These are phyloP conservation scores for Heliconius aoede DNA, from an alignment of 2,888 invertebrate genomes.

Conservation along the genomic window DNA sequence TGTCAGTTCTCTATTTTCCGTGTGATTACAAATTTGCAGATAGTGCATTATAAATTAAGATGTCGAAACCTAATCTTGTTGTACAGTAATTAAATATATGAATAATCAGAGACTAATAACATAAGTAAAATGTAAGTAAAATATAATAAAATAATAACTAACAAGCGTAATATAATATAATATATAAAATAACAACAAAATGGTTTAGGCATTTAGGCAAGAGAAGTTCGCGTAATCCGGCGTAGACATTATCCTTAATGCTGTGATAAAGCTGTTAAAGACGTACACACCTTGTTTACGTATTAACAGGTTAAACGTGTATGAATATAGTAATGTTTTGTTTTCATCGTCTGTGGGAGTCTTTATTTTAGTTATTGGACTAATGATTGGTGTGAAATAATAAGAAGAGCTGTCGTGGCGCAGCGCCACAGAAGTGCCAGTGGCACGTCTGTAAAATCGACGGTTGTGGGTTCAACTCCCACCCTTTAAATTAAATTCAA, in stretches of 20 bases:
- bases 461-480: too few relatives aligned
- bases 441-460: too few relatives aligned
- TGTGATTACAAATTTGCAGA: too few relatives aligned
- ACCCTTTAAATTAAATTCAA: too few relatives aligned
- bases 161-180: neutral
- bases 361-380: neutral
- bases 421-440: fast-evolving
- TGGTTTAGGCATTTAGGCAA: neutral
- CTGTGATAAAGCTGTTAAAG: conserved; percentile 9
- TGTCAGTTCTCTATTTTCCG: too few relatives aligned
- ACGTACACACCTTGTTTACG: conserved; percentile 4
- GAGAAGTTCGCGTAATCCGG: conserved; percentile 9
- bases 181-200: neutral
- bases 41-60: too few relatives aligned
- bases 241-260: conserved; percentile 19
- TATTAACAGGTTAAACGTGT: neutral
- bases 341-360: neutral
- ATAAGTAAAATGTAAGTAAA: neutral
- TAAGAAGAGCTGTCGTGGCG: too few relatives aligned
- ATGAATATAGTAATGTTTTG: neutral
- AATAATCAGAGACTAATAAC: too few relatives aligned
- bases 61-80: too few relatives aligned
- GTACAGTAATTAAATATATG: too few relatives aligned
- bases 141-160: neutral
- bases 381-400: too few relatives aligned